Base-by-base conservation (phyloP, 1,140 invertebrate species). In the Zaprionus gabonicus region DNA sequence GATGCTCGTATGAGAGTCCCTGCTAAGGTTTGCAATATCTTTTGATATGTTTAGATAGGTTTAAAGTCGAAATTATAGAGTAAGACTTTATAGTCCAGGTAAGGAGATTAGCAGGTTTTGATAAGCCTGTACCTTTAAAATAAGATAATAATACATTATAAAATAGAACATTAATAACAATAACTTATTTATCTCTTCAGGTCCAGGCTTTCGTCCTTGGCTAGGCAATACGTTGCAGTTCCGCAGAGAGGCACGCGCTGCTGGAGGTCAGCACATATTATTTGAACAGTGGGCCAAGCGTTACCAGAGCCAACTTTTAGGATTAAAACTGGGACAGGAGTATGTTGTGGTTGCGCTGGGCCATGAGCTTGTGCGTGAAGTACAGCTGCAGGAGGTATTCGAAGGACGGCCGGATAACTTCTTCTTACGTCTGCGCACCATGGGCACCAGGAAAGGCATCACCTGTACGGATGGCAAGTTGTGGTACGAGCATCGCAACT, bases 401-500 rank as follows among this genome's bases (percentile, higher is more conserved):
- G 95, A 96, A 74, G 96, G 95, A 0, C 92, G 97, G 65, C 97
- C 96, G 0, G 94, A 96, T 91, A 95, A 94, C 66, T 96, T 96
- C 80, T 97, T 97, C 76, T 93, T 95, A 38, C 93, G 94, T 41
- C 90, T 97, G 9, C 92, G 96, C 51, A 96, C 95, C 44, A 94
- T 97, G 91, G 96, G 96, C 25, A 94, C 95, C 44, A 86, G 80
- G 15, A 91, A 87, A 56, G 92, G 96, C 28, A 96, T 97, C 23
- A 96, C 96, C 1, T 96, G 95, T 91, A 95, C 95, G 1, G 96
- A 97, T 69, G 97, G 97, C 0, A 81, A 94, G 9, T 82, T 95
- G 5, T 98, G 97, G 97, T 94, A 93, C 56, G 95, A 96, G 76
- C 96, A 98, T 74, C 94, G 97, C 46, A 93, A 93, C 57, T 98